Base-by-base conservation (phyloP, 2,113 vertebrate species). In the Perognathus longimembris region DNA sequence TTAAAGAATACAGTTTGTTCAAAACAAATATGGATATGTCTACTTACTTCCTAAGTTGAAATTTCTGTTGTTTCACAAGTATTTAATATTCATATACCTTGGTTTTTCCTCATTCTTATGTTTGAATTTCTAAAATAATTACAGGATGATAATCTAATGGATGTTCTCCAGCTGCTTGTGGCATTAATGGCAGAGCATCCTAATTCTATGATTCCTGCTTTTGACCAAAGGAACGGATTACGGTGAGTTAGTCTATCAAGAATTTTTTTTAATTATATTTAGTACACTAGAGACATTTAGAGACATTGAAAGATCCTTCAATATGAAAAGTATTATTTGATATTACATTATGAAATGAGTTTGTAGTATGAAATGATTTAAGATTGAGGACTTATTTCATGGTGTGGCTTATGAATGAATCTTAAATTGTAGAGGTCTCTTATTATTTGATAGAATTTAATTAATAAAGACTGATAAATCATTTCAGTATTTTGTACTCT, bases 131-230 rank as follows among this genome's bases (percentile, higher is more conserved):
- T 94, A 7, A 67, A 89, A 95, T 94, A 40, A 89, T 92, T 92
- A 42, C 97, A 99, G 99, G 99, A 99, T 97, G 99, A 99, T 97
- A 99, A 99, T 97, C 98, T 99, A 94, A 99, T 99, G 98, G 99
- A 99, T 96, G 99, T 99, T 61, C 98, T 99, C 79, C 99, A 99
- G 97, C 97, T 99, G 91, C 97, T 99, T 96, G 99, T 99, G 95
- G 99, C 99, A 94, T 97, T 99, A 95, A 99, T 99, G 99, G 98
- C 99, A 89, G 99, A 99, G 96, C 99, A 99, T 92, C 99, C 99
- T 4, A 97, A 97, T 59, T 99, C 99, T 70, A 99, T 99, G 99
- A 98, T 99, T 90, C 99, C 99, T 96, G 99, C 99, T 89, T 99
- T 99, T 96, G 99, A 99, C 97, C 99, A 99, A 97, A 98, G 99